phyloP scores from a whole-genome alignment of 2,888 invertebrate species.

The Hemithea aestivaria region DNA sequence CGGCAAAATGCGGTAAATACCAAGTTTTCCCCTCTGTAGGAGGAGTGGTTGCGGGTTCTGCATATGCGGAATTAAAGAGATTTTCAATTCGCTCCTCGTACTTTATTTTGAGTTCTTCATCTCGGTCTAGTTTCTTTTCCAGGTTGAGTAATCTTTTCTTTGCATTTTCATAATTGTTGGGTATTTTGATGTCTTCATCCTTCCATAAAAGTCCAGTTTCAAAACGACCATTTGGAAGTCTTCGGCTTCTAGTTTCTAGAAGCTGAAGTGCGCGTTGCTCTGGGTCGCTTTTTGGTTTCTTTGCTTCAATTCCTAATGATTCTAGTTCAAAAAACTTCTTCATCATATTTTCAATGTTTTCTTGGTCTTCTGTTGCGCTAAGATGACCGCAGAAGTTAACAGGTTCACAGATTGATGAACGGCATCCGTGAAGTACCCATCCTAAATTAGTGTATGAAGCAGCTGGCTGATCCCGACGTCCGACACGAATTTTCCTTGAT shows the following conservation, averaged over 20 bases:
- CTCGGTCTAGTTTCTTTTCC: slow-evolving; percentile 12
- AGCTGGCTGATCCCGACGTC: slow-evolving; percentile 1
- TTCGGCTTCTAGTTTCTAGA: not conserved
- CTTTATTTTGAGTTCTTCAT: not conserved
- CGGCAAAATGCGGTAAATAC: slow-evolving; percentile 24
- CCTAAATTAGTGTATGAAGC: slow-evolving; percentile 7
- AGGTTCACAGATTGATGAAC: not conserved
- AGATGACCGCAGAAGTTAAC: not conserved
- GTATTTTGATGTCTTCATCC: slow-evolving; percentile 6
- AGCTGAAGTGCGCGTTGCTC: not conserved
- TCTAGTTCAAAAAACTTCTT: not conserved
- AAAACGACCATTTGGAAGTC: not conserved
- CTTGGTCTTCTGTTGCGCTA: not conserved
- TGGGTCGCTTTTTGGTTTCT: not conserved
- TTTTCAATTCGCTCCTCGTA: slow-evolving; percentile 14
- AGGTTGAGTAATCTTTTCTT: slow-evolving; percentile 3
- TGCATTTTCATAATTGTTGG: slow-evolving; percentile 8
- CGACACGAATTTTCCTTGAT: not conserved
- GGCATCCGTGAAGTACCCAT: slow-evolving; percentile 7
- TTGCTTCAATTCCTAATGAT: too few species aligned
- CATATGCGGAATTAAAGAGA: slow-evolving; percentile 14
- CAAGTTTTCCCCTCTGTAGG: not conserved
- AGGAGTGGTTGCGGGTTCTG: slow-evolving; percentile 8
- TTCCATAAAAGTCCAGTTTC: slow-evolving; percentile 1
- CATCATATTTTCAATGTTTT: not conserved